A percentile compares a stretch with the other conserved stretches of the same genome.
phyloP scores from a whole-genome alignment of 2,797 vertebrate genomes.

The Liasis olivaceus region DNA sequence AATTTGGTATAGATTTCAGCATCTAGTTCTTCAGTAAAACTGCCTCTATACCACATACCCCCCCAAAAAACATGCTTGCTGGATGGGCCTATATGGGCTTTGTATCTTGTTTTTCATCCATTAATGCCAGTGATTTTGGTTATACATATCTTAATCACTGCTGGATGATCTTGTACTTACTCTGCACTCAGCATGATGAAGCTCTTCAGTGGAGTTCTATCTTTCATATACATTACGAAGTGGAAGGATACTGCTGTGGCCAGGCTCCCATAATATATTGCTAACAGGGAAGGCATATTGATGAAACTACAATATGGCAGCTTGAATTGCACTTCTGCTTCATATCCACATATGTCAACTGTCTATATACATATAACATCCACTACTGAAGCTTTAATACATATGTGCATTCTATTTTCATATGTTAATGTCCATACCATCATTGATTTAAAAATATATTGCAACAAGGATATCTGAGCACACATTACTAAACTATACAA shows the following conservation, averaged over 20 bases:
- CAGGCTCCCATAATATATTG: not conserved
- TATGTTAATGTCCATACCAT: not conserved
- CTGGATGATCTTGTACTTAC: not conserved
- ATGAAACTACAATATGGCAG: not conserved
- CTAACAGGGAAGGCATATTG: not conserved
- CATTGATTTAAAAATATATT: not conserved
- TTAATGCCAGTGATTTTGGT: not conserved
- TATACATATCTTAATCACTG: not conserved
- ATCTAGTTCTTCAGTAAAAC: not conserved
- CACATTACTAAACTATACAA: not conserved
- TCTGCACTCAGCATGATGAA: not conserved
- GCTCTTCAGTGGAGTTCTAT: not conserved
- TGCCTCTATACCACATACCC: not conserved
- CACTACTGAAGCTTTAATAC: not conserved
- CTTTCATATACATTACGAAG: conserved; percentile 5
- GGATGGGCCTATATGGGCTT: not conserved
- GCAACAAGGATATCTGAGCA: not conserved
- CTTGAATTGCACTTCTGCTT: not conserved
- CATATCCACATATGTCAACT: not conserved
- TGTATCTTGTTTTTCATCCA: not conserved
- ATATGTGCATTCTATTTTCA: not conserved
- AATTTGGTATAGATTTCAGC: not conserved
- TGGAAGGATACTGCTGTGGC: not conserved
- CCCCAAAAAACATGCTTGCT: not conserved
- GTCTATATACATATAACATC: not conserved